Percentiles rank a stretch among this genome's conserved stretches.
These are phyloP conservation scores for Baryphthengus martii DNA, from an alignment of 2,113 vertebrate species.

Conservation along the genomic window DNA sequence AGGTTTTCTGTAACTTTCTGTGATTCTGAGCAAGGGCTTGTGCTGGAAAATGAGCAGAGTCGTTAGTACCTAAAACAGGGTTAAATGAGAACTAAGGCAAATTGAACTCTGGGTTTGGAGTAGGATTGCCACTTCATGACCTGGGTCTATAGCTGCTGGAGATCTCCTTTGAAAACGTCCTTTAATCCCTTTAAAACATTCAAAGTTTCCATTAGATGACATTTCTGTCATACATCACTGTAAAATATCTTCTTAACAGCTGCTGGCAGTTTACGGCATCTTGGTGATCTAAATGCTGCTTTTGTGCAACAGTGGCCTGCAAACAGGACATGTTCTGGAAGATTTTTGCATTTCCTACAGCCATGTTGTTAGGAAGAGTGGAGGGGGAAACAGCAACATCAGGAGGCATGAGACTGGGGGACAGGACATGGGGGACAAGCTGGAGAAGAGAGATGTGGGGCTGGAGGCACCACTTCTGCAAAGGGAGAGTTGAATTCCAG, in stretches of 20 bases:
- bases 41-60: not conserved
- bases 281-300: not conserved
- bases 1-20: not conserved
- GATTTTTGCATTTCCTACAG: not conserved
- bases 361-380: not conserved
- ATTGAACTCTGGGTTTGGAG: not conserved
- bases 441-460: not conserved
- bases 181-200: not conserved
- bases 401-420: rapidly evolving
- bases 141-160: not conserved
- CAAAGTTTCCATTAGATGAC: not conserved
- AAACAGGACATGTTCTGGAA: not conserved
- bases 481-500: not conserved
- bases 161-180: not conserved
- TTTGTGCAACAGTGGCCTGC: not conserved
- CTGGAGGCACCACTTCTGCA: not conserved
- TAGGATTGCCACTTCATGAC: not conserved
- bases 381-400: not conserved
- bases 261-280: not conserved
- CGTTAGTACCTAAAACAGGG: not conserved
- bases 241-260: not conserved
- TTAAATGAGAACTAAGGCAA: not conserved
- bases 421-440: not conserved
- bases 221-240: not conserved
- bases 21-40: not conserved